Conservation (phyloP, 2,113 vertebrate genomes). For the Psittacus erithacus region DNA sequence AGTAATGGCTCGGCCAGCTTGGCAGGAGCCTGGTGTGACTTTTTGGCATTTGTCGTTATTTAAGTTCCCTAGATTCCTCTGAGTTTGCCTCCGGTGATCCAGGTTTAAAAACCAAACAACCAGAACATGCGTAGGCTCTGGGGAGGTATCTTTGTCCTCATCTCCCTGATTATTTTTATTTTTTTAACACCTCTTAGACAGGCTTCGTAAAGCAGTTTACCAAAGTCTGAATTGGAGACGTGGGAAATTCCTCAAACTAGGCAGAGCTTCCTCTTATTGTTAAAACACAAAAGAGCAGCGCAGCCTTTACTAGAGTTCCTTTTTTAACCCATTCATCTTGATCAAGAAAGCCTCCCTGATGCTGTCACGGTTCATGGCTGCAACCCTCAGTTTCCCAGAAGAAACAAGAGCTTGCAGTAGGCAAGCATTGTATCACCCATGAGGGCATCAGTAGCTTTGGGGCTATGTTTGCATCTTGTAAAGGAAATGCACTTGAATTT, state of each 20-base stretch:
- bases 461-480: background rate
- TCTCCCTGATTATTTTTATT: conserved; percentile 44
- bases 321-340: conserved; percentile 67
- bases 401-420: background rate
- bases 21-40: background rate
- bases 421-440: background rate
- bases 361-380: background rate
- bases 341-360: background rate
- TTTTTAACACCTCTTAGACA: conserved; percentile 55
- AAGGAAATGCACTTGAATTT: background rate
- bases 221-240: conserved; percentile 67
- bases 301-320: conserved; percentile 54
- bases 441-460: background rate
- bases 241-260: conserved; percentile 82
- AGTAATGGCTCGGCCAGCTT: background rate
- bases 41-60: background rate
- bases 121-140: background rate
- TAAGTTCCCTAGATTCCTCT: background rate
- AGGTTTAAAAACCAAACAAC: conserved; percentile 34
- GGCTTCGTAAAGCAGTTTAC: conserved; percentile 68
- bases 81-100: background rate
- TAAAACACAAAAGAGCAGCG: conserved; percentile 65
- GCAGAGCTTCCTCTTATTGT: conserved; percentile 77
- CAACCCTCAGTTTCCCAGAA: background rate
- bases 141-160: conserved; percentile 34